phyloP scores from a whole-genome alignment of 2,888 invertebrate species.

The Polymixis lichenea region DNA sequence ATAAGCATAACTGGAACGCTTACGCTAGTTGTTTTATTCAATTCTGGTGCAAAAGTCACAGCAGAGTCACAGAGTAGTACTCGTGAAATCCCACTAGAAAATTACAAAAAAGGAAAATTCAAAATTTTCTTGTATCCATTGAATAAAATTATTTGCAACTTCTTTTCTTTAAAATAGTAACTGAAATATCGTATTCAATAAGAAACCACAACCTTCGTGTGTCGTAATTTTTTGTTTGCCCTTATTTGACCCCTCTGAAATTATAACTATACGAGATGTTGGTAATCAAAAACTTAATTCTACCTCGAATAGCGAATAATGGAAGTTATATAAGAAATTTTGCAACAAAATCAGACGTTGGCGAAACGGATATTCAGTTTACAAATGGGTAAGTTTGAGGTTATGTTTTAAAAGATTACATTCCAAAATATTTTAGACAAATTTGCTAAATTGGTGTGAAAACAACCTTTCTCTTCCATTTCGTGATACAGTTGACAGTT shows the following conservation, averaged over 20 bases:
- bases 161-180: background rate
- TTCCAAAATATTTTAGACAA: background rate
- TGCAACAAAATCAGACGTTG: slow-evolving; percentile 75
- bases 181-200: background rate
- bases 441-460: background rate
- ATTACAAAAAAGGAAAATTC: background rate
- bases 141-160: background rate
- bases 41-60: slow-evolving; percentile 7
- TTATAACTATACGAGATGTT: slow-evolving; percentile 75
- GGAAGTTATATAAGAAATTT: slow-evolving; percentile 71
- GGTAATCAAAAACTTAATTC: slow-evolving; percentile 74
- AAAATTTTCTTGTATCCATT: background rate
- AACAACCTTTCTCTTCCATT: background rate
- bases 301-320: slow-evolving; percentile 76
- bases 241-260: slow-evolving; percentile 64
- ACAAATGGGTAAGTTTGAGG: slow-evolving; percentile 91
- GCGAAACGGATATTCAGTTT: slow-evolving; percentile 88
- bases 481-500: background rate
- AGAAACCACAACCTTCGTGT: slow-evolving; percentile 7
- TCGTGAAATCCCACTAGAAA: background rate
- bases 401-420: slow-evolving; percentile 66
- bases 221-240: slow-evolving; percentile 58
- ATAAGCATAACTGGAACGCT: slow-evolving; percentile 23
- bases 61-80: no score
- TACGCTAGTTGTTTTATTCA: slow-evolving; percentile 26